Percentiles rank a stretch among this genome's conserved stretches.
phyloP scores from a whole-genome alignment of 2,113 vertebrate genomes.

The Murina feae region DNA sequence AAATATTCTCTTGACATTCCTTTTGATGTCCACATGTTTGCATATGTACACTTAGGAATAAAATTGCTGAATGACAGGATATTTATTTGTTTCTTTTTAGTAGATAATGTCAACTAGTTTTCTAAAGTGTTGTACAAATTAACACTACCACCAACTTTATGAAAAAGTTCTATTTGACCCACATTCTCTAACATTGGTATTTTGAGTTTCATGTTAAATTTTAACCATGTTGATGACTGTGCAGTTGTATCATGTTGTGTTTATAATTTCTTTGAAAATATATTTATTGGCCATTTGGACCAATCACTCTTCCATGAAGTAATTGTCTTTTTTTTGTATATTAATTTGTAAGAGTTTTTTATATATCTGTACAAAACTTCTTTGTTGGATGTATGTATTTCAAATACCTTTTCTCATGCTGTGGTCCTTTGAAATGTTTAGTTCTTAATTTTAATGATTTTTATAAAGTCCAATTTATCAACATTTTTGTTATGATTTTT shows the following conservation, averaged over 20 bases:
- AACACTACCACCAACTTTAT: not conserved
- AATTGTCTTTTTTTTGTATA: not conserved
- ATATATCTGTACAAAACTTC: not conserved
- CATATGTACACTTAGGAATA: not conserved
- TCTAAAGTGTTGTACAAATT: not conserved
- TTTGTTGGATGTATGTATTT: not conserved
- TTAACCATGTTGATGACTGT: not conserved
- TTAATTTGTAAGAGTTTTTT: not conserved
- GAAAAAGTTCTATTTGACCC: not conserved
- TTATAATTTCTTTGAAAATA: not conserved
- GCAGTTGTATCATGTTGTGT: not conserved
- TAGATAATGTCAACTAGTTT: not conserved
- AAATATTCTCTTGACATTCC: not conserved
- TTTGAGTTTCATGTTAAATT: not conserved
- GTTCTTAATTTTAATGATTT: not conserved
- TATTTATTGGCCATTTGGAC: not conserved
- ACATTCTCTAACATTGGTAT: not conserved
- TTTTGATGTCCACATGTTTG: not conserved
- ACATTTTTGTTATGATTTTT: not conserved
- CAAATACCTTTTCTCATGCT: not conserved
- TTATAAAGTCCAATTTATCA: not conserved
- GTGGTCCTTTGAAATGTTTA: not conserved
- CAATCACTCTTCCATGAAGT: not conserved
- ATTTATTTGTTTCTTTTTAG: not conserved
- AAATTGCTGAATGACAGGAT: not conserved